Evolutionary conservation across 64 coral and sea anemone species (phyloP), one percentile per base, ranked within the genome.

Genomic region (Hydrozoanthus tunicans): DNA sequence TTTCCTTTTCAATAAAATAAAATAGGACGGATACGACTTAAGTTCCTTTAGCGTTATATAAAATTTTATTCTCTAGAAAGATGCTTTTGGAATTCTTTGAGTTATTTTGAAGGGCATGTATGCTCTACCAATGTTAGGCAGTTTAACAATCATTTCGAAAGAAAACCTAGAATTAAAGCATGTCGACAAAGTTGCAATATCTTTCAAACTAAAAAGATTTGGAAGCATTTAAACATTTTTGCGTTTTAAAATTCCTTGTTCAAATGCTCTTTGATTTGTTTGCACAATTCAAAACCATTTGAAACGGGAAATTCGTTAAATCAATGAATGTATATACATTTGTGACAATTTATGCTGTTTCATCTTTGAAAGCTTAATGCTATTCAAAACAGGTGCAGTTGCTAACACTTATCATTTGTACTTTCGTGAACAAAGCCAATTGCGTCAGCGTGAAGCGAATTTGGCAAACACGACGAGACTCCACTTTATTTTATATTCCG

Each of bases 371-470:
- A 64, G 77, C 77, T 7, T 9, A n/a, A 65, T 20, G 13, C 6
- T 10, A 14, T 2, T 53, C 5, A 68, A 64, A 83, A 53, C 81
- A 83, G 81, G 62, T 83, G 63, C 62, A 67, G 9, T 54, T 54
- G 51, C 23, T 83, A 68, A 83, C 20, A 20, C 20, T 20, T 20
- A 20, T 20, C 20, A 20, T 20, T 20, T 20, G 20, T 83, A n/a
- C 78, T 83, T 2, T 83, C 43, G 62, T 83, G 25, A 51, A 68
- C 62, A 67, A 83, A 68, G 63, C 62, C 27, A 53, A 32, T 83
- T 53, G 14, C 25, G 20, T 65, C 60, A 82, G 60, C 14, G 12
- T 64, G 59, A 65, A 43, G 59, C 59, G 59, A 32, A 52, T 32
- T 81, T 62, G 24, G 32, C 32, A 81, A 81, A 81, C 43, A 23